Percentiles rank a stretch among this genome's conserved stretches.
phyloP scores from a whole-genome alignment of 2,888 invertebrate species.

The Macaria liturata region DNA sequence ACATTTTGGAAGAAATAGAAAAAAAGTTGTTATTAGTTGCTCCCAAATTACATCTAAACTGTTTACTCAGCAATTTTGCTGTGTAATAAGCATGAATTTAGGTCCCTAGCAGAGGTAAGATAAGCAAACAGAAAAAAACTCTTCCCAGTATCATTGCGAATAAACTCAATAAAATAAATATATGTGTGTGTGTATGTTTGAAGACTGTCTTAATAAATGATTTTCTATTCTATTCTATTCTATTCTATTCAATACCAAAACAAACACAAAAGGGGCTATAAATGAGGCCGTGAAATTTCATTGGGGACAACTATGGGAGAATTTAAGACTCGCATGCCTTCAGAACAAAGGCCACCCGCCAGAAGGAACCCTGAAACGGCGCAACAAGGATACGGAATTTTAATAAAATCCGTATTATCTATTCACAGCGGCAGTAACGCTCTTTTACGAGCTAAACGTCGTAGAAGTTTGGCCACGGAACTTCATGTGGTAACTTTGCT shows the following conservation, averaged over 20 bases:
- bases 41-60: constrained; percentile 5
- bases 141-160: constrained; percentile 42
- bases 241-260: too few species aligned
- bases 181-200: too few species aligned
- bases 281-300: constrained; percentile 61
- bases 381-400: constrained; percentile 79
- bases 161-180: too few species aligned
- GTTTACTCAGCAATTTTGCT: constrained; percentile 14
- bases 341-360: constrained; percentile 62
- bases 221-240: too few species aligned
- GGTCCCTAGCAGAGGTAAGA: constrained; percentile 37
- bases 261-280: constrained; percentile 54
- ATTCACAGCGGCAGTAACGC: constrained; percentile 75
- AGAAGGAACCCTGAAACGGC: constrained; percentile 57
- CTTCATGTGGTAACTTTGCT: constrained; percentile 62
- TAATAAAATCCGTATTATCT: constrained; percentile 81
- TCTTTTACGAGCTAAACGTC: constrained; percentile 72
- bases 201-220: too few species aligned
- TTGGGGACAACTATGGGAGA: constrained; percentile 54
- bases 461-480: constrained; percentile 58
- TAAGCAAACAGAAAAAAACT: constrained; percentile 39
- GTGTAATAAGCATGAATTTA: constrained; percentile 26
- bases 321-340: constrained; percentile 62
- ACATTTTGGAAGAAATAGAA: too few species aligned
- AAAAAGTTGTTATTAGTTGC: too few species aligned